These are phyloP conservation scores for Pycnonotus jocosus DNA, from an alignment of 2,113 vertebrate genomes.

Conservation along the genomic window DNA sequence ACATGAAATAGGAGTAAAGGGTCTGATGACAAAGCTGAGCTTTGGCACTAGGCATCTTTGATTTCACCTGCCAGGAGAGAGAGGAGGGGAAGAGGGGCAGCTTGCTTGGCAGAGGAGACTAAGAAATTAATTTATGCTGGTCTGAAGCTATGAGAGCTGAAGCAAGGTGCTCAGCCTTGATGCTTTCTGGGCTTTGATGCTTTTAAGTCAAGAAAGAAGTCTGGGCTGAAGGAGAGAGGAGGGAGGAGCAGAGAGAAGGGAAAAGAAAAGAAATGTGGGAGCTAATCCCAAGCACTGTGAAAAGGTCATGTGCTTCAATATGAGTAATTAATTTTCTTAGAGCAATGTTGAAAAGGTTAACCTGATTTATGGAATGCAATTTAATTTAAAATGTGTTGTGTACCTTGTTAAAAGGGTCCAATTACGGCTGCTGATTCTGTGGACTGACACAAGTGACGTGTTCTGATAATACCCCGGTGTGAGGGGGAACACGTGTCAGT, in stretches of 20 bases:
- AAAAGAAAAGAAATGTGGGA: not conserved
- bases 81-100: not conserved
- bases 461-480: not conserved
- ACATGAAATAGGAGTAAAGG: not conserved
- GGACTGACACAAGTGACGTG: not conserved
- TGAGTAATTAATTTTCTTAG: constrained; percentile 83
- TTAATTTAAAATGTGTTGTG: constrained; percentile 79
- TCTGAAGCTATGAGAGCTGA: not conserved
- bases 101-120: not conserved
- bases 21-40: not conserved
- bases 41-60: not conserved
- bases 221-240: not conserved
- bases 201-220: not conserved
- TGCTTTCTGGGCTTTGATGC: not conserved
- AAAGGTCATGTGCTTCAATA: constrained; percentile 77
- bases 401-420: constrained; percentile 76
- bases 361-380: constrained; percentile 79
- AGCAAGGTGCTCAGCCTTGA: not conserved
- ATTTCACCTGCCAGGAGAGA: not conserved
- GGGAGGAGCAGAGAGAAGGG: not conserved
- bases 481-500: not conserved
- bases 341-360: constrained; percentile 81
- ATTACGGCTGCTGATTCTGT: constrained; percentile 65
- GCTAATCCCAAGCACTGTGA: constrained; percentile 64
- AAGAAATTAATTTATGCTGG: not conserved